Conservation (phyloP, 2,888 invertebrate genomes). For the Aphrophora alni region DNA sequence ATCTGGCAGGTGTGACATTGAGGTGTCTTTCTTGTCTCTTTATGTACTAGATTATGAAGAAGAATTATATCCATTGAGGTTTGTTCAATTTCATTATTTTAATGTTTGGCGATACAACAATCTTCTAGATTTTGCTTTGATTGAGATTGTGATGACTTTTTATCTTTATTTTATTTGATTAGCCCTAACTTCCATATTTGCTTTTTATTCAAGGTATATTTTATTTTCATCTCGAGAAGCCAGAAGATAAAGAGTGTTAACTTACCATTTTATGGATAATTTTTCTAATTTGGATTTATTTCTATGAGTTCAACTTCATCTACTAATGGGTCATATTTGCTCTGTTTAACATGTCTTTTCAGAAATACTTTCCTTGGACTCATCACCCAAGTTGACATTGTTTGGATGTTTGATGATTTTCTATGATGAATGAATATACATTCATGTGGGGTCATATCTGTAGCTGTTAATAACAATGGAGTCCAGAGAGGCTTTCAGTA, state of each 20-base stretch:
- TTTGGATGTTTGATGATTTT: constrained; percentile 41
- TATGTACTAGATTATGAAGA: no score
- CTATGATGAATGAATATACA: constrained; percentile 33
- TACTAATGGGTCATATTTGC: constrained; percentile 45
- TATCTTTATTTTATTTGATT: no score
- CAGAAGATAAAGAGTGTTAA: constrained; percentile 40
- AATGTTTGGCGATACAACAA: no score
- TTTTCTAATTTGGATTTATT: constrained; percentile 43
- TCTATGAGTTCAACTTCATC: constrained; percentile 44
- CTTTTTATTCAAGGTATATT: no score
- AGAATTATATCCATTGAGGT: no score
- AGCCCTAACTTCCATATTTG: no score
- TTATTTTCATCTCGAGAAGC: constrained; percentile 33
- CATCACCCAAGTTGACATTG: constrained; percentile 42
- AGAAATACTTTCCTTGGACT: constrained; percentile 42
- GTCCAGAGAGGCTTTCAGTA: no score
- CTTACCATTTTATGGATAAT: constrained; percentile 35
- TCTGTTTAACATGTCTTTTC: constrained; percentile 35
- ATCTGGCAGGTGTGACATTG: no score
- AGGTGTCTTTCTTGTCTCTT: no score
- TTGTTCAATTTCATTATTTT: no score
- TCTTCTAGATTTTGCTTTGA: no score
- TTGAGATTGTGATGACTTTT: no score
- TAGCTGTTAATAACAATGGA: neutral
- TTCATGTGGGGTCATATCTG: constrained; percentile 35